A percentile compares a stretch with the other conserved stretches of the same genome.
phyloP scores from a whole-genome alignment of 2,113 vertebrate genomes.

The Hemibagrus wyckioides region DNA sequence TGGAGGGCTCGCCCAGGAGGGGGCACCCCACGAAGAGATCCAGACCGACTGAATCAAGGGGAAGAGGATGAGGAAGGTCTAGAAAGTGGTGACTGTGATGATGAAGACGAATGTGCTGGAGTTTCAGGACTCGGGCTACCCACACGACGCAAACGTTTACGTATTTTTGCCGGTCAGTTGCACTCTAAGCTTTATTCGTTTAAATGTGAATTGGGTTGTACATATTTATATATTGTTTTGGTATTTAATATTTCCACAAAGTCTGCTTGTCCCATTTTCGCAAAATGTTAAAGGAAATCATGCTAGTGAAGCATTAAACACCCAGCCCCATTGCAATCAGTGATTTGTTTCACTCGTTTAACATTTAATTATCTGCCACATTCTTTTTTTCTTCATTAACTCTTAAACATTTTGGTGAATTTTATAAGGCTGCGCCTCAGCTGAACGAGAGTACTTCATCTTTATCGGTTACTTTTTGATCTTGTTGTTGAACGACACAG shows the following conservation, averaged over 20 bases:
- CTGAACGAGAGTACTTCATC: constrained; percentile 2
- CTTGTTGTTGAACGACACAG: constrained; percentile 48
- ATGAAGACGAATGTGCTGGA: constrained; percentile 75
- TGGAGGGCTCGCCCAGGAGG: constrained; percentile 68
- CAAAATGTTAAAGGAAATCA: neutral
- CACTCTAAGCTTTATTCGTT: neutral
- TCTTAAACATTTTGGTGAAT: neutral
- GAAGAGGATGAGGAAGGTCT: constrained; percentile 70
- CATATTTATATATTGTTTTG: neutral
- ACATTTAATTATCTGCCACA: constrained; percentile 10
- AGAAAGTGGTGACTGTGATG: constrained; percentile 76
- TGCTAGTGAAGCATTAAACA: neutral
- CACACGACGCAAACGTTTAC: constrained; percentile 71
- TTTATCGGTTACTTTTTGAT: constrained; percentile 59
- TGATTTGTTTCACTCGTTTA: neutral
- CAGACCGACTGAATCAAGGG: constrained; percentile 52
- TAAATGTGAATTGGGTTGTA: neutral
- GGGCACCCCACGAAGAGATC: constrained; percentile 41
- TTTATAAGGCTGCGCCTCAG: neutral
- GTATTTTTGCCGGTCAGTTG: constrained; percentile 74
- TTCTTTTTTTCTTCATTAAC: neutral
- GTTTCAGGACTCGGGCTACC: constrained; percentile 74
- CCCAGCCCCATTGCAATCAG: neutral
- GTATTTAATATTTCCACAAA: neutral
- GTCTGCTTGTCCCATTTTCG: neutral